Base-by-base conservation (phyloP, 2,113 vertebrate genomes). In the Halichoeres trimaculatus region DNA sequence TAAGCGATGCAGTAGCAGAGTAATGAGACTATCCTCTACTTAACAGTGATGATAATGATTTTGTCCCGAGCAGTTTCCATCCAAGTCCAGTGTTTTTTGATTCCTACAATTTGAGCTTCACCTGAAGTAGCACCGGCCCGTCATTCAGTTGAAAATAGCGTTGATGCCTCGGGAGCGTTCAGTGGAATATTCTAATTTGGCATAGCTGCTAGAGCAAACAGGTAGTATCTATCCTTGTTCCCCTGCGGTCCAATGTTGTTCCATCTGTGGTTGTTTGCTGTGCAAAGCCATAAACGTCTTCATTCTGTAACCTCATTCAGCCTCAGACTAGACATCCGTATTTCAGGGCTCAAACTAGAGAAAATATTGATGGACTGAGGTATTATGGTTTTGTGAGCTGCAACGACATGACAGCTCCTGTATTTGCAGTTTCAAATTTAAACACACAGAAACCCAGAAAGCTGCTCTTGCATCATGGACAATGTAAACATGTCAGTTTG, bases 231-330 rank as follows among this genome's bases (percentile, higher is more conserved):
- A 89, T 94, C 90, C 88, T 85, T 94, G 88, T 94, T 92, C 84
- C 70, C 85, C 89, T 89, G 89, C 22, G 91, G 93, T 85, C 68
- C 51, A 85, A 93, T 92, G 90, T 91, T 93, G 91, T 93, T 94
- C 92, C 92, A 87, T 88, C 88, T 91, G 93, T 92, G 94, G 93
- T 92, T 94, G 92, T 94, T 94, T 93, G 87, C 94, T 26, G 76
- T 90, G 85, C 73, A 73, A 75, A 87, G 75, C 91, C 90, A 87
- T 92, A 90, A 92, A 93, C 53, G 90, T 93, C 91, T 88, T 86
- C 87, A 84, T 85, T 93, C 92, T 93, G 84, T 90, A 85, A 81
- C 59, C 69, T 78, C 85, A 90, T 93, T 93, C 89, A 93, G 80
- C 70, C 87, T 57, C 85, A 90, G 83, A 94, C 90, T 94, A 90